phyloP scores from a whole-genome alignment of 1,140 invertebrate genomes.

The Drosophila ficusphila region DNA sequence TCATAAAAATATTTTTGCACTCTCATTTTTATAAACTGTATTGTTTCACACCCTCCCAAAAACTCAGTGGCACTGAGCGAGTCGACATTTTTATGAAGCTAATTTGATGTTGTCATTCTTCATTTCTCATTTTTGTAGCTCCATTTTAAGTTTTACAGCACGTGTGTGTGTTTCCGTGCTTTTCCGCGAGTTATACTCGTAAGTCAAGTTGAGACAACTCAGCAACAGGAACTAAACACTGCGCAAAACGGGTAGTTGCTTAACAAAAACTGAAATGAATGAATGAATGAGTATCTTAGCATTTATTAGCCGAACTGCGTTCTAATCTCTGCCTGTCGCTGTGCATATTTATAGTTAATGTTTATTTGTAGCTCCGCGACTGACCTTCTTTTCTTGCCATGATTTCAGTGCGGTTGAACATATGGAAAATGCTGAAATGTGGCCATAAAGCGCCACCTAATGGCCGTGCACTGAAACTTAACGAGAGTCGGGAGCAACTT shows the following conservation, averaged over 20 bases:
- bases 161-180: conserved; percentile 28
- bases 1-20: conserved; percentile 82
- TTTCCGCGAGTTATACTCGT: conserved; percentile 15
- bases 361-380: no score
- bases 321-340: no score
- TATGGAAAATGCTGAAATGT: conserved; percentile 56
- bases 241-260: no score
- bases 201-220: conserved; percentile 19
- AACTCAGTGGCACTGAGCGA: conserved; percentile 12
- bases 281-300: no score
- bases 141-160: conserved; percentile 75
- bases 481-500: conserved; percentile 40
- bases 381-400: background rate
- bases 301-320: no score
- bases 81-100: conserved; percentile 80
- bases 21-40: conserved; percentile 81
- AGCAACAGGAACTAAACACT: conserved; percentile 8
- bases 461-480: conserved; percentile 61
- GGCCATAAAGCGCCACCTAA: conserved; percentile 71
- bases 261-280: no score
- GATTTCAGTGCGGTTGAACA: conserved; percentile 2
- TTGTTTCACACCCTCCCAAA: conserved; percentile 67
- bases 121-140: conserved; percentile 78
- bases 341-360: no score
- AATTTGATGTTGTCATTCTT: conserved; percentile 82